These are phyloP conservation scores for Bambusicola thoracicus DNA, from an alignment of 2,113 vertebrate genomes.

Conservation along the genomic window DNA sequence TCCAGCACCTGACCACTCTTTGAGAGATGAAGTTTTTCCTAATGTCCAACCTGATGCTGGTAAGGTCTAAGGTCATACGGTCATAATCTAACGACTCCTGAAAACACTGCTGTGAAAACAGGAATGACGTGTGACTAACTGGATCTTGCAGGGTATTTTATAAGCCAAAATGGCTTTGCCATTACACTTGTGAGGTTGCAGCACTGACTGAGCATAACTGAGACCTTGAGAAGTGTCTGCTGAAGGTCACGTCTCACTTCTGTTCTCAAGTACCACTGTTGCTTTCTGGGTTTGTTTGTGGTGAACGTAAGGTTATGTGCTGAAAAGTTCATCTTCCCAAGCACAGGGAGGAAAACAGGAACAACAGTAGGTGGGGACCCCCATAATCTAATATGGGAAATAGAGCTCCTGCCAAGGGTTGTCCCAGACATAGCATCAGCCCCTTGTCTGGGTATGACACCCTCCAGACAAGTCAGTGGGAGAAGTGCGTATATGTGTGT, in stretches of 20 bases:
- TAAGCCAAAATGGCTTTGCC: background rate
- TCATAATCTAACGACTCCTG: background rate
- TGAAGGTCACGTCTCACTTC: accelerated
- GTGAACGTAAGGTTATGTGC: accelerated
- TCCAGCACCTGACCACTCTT: too few relatives aligned
- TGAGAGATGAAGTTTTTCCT: too few relatives aligned
- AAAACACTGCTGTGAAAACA: background rate
- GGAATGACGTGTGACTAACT: background rate
- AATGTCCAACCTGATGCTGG: too few relatives aligned
- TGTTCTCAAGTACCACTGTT: background rate
- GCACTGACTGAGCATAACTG: background rate
- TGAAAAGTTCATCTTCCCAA: background rate
- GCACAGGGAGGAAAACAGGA: background rate
- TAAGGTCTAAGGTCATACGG: too few relatives aligned
- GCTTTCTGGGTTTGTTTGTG: background rate
- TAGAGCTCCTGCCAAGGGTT: background rate
- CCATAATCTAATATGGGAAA: background rate
- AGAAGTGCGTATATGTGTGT: background rate
- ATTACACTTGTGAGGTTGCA: background rate
- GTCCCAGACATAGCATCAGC: background rate
- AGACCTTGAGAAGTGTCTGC: accelerated
- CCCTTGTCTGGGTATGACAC: background rate
- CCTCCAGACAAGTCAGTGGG: background rate
- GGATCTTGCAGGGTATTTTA: background rate
- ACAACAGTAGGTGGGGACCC: accelerated